phyloP scores from a whole-genome alignment of 2,888 invertebrate species.

The Elmis aenea region DNA sequence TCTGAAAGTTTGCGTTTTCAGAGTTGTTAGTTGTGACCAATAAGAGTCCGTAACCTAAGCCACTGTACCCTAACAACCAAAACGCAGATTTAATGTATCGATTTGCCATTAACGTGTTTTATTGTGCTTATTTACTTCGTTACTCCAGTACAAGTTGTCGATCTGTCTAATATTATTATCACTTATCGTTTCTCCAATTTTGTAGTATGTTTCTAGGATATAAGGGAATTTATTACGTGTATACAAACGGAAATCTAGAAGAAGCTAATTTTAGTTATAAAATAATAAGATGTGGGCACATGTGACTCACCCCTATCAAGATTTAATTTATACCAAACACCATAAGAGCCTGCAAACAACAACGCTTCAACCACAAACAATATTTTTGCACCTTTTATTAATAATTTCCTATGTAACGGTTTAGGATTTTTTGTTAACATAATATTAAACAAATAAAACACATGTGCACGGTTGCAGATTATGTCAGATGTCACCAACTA shows the following conservation, averaged over 20 bases:
- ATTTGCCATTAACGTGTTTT: conserved; percentile 35
- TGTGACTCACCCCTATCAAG: conserved; percentile 66
- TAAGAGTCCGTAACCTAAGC: conserved; percentile 58
- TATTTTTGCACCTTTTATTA: conserved; percentile 53
- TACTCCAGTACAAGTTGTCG: conserved; percentile 56
- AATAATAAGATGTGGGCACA: too few relatives aligned
- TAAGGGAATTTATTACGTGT: conserved; percentile 62
- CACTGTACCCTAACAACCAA: conserved; percentile 58
- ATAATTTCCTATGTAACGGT: conserved; percentile 50
- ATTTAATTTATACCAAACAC: conserved; percentile 64
- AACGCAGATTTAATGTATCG: conserved; percentile 47
- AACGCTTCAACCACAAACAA: conserved; percentile 57
- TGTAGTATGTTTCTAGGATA: conserved; percentile 65
- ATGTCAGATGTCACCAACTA: too few relatives aligned
- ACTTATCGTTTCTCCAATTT: conserved; percentile 60
- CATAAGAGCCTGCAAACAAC: conserved; percentile 57
- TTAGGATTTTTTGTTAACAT: conserved; percentile 66
- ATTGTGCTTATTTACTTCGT: conserved; percentile 50
- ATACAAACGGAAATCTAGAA: conserved; percentile 66
- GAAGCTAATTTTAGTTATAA: conserved; percentile 15
- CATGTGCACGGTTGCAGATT: too few relatives aligned
- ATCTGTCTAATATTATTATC: conserved; percentile 49
- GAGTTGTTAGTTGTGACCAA: too few relatives aligned
- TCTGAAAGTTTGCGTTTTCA: too few relatives aligned
- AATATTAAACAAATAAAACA: too few relatives aligned